A percentile compares a stretch with the other conserved stretches of the same genome.
These are phyloP conservation scores for Heliopora coerulea DNA, from an alignment of 92 coral and sea anemone species.

Conservation along the genomic window DNA sequence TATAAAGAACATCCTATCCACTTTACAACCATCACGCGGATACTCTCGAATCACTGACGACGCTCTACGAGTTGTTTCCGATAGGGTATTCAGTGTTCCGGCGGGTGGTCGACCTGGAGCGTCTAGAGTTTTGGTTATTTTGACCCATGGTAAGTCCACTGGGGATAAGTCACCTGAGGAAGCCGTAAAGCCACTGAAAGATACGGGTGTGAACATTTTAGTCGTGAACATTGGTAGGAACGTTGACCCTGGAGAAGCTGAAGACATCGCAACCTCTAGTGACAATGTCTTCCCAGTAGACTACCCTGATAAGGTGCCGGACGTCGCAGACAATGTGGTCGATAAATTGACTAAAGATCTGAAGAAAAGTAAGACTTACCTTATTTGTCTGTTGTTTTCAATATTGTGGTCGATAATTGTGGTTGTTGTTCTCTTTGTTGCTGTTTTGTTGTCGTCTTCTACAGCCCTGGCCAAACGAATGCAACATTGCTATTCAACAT, in stretches of 20 bases:
- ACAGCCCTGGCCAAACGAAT: too few species aligned
- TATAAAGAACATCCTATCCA: constrained; percentile 14
- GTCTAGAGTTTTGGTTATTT: constrained; percentile 64
- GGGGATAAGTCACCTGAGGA: constrained; percentile 57
- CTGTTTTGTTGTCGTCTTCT: not conserved
- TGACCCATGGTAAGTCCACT: constrained; percentile 85
- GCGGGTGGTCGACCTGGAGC: constrained; percentile 40
- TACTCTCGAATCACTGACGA: constrained; percentile 11
- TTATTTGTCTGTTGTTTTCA: not conserved
- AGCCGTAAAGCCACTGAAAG: constrained; percentile 71
- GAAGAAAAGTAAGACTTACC: constrained; percentile 43
- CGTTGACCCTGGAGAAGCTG: constrained; percentile 57
- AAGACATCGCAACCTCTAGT: constrained; percentile 52
- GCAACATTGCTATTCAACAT: too few species aligned
- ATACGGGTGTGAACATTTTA: constrained; percentile 65
- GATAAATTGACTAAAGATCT: constrained; percentile 26
- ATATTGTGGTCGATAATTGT: not conserved
- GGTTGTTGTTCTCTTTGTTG: not conserved
- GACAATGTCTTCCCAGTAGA: constrained; percentile 63
- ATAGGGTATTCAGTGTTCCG: constrained; percentile 1
- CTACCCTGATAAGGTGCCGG: constrained; percentile 58
- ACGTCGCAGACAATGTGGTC: constrained; percentile 16
- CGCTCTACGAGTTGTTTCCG: constrained; percentile 16
- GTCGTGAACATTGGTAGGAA: constrained; percentile 79
- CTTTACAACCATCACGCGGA: constrained; percentile 21